Evolutionary conservation across 2,797 vertebrate species (phyloP).

Genomic region (Sphaeramia orbicularis): DNA sequence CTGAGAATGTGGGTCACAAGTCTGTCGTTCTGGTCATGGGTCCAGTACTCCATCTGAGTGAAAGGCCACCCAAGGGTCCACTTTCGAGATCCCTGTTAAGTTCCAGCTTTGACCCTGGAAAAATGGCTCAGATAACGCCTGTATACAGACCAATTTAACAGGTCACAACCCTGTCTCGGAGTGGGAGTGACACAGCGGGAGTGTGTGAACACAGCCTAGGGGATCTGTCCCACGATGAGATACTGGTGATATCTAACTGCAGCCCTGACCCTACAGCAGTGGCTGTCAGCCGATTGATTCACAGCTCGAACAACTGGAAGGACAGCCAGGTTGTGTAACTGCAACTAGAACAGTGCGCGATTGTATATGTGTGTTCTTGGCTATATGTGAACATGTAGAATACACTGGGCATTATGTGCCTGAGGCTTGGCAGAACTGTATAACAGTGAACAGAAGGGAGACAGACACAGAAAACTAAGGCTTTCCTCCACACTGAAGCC

Average conservation of each 20-base stretch:
- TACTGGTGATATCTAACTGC: conserved; percentile 68
- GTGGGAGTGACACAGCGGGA: conserved; percentile 57
- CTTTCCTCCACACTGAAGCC: conserved; percentile 50
- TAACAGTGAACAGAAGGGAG: conserved; percentile 49
- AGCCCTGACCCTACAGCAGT: conserved; percentile 57
- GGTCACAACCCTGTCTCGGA: conserved; percentile 75
- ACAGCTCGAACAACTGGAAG: conserved; percentile 57
- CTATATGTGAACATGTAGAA: conserved; percentile 25
- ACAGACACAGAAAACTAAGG: conserved; percentile 35
- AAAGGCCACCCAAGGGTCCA: conserved; percentile 57
- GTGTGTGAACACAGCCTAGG: conserved; percentile 67
- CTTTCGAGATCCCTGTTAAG: conserved; percentile 60
- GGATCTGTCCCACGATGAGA: conserved; percentile 75
- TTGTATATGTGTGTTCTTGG: conserved; percentile 9
- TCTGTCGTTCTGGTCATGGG: conserved; percentile 49
- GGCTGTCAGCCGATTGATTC: conserved; percentile 75
- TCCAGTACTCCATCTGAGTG: conserved; percentile 43
- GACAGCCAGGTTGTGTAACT: conserved; percentile 50
- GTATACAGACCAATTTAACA: conserved; percentile 70
- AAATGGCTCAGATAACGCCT: conserved; percentile 70
- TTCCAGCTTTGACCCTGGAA: conserved; percentile 66
- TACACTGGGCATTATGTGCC: conserved; percentile 36
- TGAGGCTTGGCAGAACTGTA: conserved; percentile 34
- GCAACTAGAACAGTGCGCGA: conserved; percentile 39
- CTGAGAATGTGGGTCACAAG: conserved; percentile 25